phyloP scores from a whole-genome alignment of 2,888 invertebrate species.

The Acanthococcus lagerstroemiae region DNA sequence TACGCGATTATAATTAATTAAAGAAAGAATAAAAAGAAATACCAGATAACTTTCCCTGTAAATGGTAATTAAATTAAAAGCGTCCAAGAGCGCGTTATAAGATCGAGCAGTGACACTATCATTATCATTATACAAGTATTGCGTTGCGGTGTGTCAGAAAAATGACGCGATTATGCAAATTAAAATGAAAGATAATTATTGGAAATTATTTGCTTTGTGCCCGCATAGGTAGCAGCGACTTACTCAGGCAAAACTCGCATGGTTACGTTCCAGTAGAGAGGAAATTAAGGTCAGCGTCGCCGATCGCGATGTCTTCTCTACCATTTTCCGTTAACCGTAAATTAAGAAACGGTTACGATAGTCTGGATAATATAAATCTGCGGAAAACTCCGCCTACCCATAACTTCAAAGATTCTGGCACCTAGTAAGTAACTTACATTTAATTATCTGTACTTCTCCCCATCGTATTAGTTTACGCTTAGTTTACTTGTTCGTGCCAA shows the following conservation, averaged over 20 bases:
- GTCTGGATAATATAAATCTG: conserved; percentile 46
- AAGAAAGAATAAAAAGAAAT: no score
- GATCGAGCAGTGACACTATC: no score
- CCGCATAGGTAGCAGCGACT: conserved; percentile 46
- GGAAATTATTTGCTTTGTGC: background rate
- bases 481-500: no score
- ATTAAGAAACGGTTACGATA: conserved; percentile 42
- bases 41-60: no score
- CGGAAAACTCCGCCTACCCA: conserved; percentile 43
- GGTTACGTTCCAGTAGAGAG: conserved; percentile 48
- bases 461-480: background rate
- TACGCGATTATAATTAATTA: no score
- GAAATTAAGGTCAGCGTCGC: conserved; percentile 49
- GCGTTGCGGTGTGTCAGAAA: no score
- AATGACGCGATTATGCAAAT: no score
- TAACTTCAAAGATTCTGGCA: conserved; percentile 25
- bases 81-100: no score
- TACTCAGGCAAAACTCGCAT: conserved; percentile 21
- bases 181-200: background rate
- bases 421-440: conserved; percentile 19
- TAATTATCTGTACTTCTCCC: no score
- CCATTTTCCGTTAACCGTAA: conserved; percentile 36
- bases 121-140: no score
- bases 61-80: no score
- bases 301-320: conserved; percentile 52